Percentiles rank a stretch among this genome's conserved stretches.
Conservation (phyloP, 2,888 invertebrate species). For the Bombyx huttoni region DNA sequence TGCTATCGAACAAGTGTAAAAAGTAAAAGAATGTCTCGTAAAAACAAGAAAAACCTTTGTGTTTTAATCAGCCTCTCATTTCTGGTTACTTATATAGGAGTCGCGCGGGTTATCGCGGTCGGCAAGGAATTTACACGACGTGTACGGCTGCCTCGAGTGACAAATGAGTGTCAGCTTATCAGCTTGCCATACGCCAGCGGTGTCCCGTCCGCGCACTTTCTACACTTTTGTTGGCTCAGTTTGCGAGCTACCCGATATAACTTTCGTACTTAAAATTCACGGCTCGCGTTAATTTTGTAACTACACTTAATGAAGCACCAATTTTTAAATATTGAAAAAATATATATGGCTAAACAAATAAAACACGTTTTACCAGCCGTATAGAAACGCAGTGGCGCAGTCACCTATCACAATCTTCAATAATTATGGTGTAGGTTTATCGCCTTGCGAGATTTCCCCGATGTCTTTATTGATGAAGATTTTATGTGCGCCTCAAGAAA, state of each 20-base stretch:
- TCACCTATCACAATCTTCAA: slow-evolving; percentile 34
- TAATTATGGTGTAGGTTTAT: slow-evolving; percentile 50
- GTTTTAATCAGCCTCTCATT: slow-evolving; percentile 30
- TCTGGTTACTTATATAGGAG: slow-evolving; percentile 32
- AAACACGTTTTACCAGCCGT: slow-evolving; percentile 23
- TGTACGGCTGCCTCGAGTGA: slow-evolving; percentile 51
- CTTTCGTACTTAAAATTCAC: slow-evolving; percentile 16
- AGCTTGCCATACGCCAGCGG: slow-evolving; percentile 23
- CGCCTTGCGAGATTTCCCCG: slow-evolving; percentile 41
- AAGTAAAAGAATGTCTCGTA: slow-evolving; percentile 9
- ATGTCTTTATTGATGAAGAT: slow-evolving; percentile 49
- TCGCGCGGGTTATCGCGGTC: slow-evolving; percentile 50
- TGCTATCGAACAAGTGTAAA: slow-evolving; percentile 2
- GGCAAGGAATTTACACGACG: slow-evolving; percentile 60
- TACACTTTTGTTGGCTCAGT: slow-evolving; percentile 25
- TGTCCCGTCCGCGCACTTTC: slow-evolving; percentile 31
- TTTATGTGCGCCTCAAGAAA: slow-evolving; percentile 20
- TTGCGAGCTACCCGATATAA: slow-evolving; percentile 17
- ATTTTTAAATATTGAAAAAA: slow-evolving; percentile 21
- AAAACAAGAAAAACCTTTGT: slow-evolving; percentile 14
- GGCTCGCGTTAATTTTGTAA: slow-evolving; percentile 33
- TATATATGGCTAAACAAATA: slow-evolving; percentile 14
- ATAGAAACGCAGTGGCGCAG: slow-evolving; percentile 24
- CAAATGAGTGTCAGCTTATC: slow-evolving; percentile 64
- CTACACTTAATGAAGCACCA: slow-evolving; percentile 34